Percentiles rank a stretch among this genome's conserved stretches.
Conservation (phyloP, 2,797 vertebrate genomes). For the Ataeniobius toweri region DNA sequence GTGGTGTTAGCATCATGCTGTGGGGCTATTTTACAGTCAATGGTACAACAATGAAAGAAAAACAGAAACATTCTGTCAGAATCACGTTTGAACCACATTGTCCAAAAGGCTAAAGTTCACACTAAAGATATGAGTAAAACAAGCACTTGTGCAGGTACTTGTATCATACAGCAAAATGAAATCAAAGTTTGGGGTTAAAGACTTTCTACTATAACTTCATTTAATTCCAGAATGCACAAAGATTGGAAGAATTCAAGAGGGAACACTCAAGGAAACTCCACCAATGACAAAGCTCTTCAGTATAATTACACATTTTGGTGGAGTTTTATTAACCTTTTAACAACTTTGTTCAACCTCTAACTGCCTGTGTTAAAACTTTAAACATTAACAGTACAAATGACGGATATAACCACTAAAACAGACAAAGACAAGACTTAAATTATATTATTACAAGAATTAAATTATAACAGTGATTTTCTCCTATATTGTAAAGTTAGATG, state of each 20-base stretch:
- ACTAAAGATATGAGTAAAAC: not conserved
- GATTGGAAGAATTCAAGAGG: not conserved
- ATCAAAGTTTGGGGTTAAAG: too few relatives aligned
- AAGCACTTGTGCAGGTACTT: not conserved
- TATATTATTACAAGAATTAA: too few relatives aligned
- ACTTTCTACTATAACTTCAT: not conserved
- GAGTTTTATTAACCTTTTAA: not conserved
- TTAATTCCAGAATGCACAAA: not conserved
- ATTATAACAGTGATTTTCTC: not conserved
- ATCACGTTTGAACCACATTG: too few relatives aligned
- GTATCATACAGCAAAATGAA: not conserved
- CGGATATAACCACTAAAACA: not conserved
- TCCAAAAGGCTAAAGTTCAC: not conserved
- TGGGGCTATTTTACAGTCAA: too few relatives aligned
- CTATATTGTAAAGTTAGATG: conserved; percentile 3
- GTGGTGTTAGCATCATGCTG: too few relatives aligned
- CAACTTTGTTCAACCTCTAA: not conserved
- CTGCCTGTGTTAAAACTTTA: not conserved
- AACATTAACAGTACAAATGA: not conserved
- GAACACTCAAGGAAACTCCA: not conserved
- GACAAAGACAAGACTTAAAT: not conserved
- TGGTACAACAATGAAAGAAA: too few relatives aligned
- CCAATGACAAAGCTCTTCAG: not conserved
- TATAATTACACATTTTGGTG: not conserved
- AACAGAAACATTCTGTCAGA: too few relatives aligned